phyloP scores from a whole-genome alignment of 1,140 invertebrate genomes.

The Dreissena polymorpha region DNA sequence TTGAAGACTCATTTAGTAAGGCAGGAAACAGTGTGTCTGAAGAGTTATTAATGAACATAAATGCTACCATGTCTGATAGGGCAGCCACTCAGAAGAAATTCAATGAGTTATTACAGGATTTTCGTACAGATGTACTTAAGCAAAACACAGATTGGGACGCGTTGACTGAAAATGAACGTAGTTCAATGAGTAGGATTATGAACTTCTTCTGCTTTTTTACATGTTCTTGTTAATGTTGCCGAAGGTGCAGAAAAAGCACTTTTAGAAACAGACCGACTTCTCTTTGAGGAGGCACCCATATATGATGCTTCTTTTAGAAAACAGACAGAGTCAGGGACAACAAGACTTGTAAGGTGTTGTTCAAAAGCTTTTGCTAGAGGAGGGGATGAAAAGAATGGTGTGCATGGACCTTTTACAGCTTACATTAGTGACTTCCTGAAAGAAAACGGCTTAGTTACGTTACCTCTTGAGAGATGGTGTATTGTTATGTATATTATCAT shows the following conservation, averaged over 20 bases:
- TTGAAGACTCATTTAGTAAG: constrained; percentile 15
- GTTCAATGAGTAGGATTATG: constrained; percentile 7
- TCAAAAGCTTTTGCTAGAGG: constrained; percentile 53
- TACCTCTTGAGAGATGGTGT: constrained; percentile 41
- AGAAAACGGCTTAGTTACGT: constrained; percentile 15
- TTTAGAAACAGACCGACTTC: constrained; percentile 15
- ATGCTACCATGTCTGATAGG: constrained; percentile 36
- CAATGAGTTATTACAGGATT: constrained; percentile 34
- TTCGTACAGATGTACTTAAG: constrained; percentile 31
- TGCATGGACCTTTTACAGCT: neutral
- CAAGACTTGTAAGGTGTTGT: constrained; percentile 27
- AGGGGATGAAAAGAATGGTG: constrained; percentile 55
- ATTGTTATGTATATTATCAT: too few relatives aligned
- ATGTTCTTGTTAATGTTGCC: constrained; percentile 38
- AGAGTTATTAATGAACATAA: constrained; percentile 25
- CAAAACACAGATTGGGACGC: constrained; percentile 10
- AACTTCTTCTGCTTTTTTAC: constrained; percentile 37
- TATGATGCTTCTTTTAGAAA: constrained; percentile 19
- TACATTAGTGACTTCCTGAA: constrained; percentile 11
- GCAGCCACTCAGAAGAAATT: constrained; percentile 20
- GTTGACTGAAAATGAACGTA: constrained; percentile 7
- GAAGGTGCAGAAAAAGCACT: constrained; percentile 10
- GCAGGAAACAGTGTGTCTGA: constrained; percentile 9
- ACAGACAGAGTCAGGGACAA: constrained; percentile 3
- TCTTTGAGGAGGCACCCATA: constrained; percentile 20